These are phyloP conservation scores for Ramazzottius varieornatus DNA, from an alignment of 2,888 invertebrate genomes.

Conservation along the genomic window DNA sequence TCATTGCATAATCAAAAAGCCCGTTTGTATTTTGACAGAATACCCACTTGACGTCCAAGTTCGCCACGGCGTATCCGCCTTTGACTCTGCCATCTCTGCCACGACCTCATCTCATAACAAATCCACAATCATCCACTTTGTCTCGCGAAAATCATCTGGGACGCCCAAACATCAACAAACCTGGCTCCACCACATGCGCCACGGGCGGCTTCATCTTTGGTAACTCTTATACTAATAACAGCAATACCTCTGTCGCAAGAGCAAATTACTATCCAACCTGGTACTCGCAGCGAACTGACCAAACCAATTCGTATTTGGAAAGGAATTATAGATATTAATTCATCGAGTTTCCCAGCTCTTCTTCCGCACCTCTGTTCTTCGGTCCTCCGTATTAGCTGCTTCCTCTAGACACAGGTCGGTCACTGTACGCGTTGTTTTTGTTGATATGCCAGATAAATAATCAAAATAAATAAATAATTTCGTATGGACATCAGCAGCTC, in stretches of 20 bases:
- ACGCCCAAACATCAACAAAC: not conserved
- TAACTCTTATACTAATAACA: not conserved
- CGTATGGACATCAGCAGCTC: too few relatives aligned
- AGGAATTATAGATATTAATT: too few relatives aligned
- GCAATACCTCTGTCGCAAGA: not conserved
- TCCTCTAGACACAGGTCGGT: too few relatives aligned
- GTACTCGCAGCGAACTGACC: conserved; percentile 1
- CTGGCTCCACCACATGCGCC: not conserved
- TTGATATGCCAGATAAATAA: too few relatives aligned
- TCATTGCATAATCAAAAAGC: not conserved
- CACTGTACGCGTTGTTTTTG: too few relatives aligned
- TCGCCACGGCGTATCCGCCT: not conserved
- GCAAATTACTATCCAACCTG: not conserved
- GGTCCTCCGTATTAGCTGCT: too few relatives aligned
- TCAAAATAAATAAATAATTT: too few relatives aligned
- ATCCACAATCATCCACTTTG: not conserved
- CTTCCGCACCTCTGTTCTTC: too few relatives aligned
- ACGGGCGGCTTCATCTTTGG: not conserved
- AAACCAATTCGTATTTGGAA: not conserved
- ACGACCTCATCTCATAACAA: not conserved
- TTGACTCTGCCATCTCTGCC: not conserved
- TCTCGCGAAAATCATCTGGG: not conserved
- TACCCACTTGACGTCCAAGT: not conserved
- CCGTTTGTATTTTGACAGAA: not conserved
- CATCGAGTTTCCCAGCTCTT: too few relatives aligned